These are phyloP conservation scores for Phenacoccus solenopsis DNA, from an alignment of 1,140 invertebrate species.

Conservation along the genomic window DNA sequence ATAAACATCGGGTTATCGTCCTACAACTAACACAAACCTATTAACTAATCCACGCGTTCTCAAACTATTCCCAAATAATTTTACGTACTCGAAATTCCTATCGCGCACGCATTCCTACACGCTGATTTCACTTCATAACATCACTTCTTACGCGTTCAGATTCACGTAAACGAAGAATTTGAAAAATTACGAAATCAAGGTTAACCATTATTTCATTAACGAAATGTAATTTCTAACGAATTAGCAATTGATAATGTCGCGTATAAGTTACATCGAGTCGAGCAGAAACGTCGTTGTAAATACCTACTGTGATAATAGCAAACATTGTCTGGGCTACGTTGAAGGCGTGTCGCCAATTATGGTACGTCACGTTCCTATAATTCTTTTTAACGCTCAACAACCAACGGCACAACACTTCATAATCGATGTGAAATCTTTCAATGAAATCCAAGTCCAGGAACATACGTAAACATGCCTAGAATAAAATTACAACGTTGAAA, in stretches of 20 bases:
- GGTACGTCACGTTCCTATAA: conserved; percentile 90
- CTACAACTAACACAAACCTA: no score
- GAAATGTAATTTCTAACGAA: not conserved
- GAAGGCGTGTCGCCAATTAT: conserved; percentile 94
- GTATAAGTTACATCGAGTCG: not conserved
- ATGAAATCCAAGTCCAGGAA: conserved; percentile 83
- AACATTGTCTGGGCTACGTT: conserved; percentile 96
- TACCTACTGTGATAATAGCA: conserved; percentile 70
- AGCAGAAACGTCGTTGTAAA: not conserved
- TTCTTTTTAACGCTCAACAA: conserved; percentile 91
- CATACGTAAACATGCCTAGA: conserved; percentile 72
- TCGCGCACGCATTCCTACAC: no score
- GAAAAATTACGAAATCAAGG: not conserved
- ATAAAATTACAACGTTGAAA: conserved; percentile 14
- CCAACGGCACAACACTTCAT: conserved; percentile 78
- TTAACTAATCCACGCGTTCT: no score
- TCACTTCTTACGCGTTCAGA: not conserved
- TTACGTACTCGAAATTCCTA: no score
- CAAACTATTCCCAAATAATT: no score
- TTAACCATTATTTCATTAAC: not conserved
- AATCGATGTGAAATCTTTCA: conserved; percentile 80
- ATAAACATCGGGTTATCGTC: no score
- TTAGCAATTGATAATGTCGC: not conserved
- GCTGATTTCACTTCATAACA: no score
- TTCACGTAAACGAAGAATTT: not conserved